Conservation (phyloP, 2,113 vertebrate genomes). For the Pollachius pollachius region DNA sequence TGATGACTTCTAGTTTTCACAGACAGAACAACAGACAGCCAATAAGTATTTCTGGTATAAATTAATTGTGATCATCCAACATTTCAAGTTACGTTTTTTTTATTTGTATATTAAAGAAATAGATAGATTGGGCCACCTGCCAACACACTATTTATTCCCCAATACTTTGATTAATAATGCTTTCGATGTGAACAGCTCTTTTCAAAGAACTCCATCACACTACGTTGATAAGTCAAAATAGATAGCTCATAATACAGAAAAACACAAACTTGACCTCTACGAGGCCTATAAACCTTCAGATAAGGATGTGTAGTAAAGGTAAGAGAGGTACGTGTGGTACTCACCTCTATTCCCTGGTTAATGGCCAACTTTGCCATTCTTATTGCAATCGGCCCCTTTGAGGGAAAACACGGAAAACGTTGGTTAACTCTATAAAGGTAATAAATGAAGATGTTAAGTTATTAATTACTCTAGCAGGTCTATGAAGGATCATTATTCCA, state of each 20-base stretch:
- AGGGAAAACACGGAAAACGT: slow-evolving; percentile 9
- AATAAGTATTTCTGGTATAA: background rate
- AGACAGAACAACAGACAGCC: background rate
- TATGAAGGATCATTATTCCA: background rate
- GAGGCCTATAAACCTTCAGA: background rate
- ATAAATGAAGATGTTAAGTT: too few species aligned
- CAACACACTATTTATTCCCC: too few species aligned
- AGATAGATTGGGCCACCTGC: background rate
- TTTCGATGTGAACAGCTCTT: too few species aligned
- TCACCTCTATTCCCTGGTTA: slow-evolving; percentile 96
- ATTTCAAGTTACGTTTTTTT: background rate
- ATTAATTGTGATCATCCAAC: background rate
- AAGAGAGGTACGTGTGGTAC: slow-evolving; percentile 12
- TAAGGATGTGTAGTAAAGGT: background rate
- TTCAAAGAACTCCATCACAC: too few species aligned
- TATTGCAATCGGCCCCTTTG: slow-evolving; percentile 93
- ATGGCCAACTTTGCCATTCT: slow-evolving; percentile 97
- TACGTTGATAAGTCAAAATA: too few species aligned
- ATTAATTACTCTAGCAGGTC: too few species aligned
- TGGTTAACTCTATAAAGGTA: background rate
- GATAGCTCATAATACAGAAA: background rate
- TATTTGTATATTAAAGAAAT: background rate
- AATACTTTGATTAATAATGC: too few species aligned
- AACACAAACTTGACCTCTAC: background rate
- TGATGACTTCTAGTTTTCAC: background rate